These are phyloP conservation scores for Cyrtonyx montezumae DNA, from an alignment of 2,113 vertebrate species.

Conservation along the genomic window DNA sequence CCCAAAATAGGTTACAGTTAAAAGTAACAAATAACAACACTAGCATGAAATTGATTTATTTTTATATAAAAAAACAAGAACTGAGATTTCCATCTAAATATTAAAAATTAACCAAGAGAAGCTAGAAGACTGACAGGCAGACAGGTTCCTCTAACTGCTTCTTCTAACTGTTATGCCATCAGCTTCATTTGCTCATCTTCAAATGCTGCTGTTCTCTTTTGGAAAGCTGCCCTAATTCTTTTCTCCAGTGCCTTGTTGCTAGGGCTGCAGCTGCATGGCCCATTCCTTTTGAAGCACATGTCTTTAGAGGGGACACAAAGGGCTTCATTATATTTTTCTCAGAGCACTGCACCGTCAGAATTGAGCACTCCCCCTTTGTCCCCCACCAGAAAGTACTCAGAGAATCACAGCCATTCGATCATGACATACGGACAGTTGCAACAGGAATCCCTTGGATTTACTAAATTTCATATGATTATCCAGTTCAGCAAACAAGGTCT, in stretches of 20 bases:
- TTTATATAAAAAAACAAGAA: not conserved
- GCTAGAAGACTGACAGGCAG: not conserved
- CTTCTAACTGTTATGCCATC: not conserved
- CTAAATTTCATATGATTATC: not conserved
- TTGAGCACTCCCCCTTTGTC: not conserved
- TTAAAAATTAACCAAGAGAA: not conserved
- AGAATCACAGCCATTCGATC: not conserved
- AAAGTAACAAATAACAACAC: not conserved
- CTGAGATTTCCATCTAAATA: accelerated
- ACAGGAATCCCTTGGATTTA: not conserved
- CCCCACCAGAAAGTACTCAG: not conserved
- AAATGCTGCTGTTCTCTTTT: slow-evolving; percentile 18
- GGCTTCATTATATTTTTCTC: slow-evolving; percentile 75
- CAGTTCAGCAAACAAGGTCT: not conserved
- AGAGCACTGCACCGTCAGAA: slow-evolving; percentile 25
- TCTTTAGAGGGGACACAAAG: slow-evolving; percentile 72
- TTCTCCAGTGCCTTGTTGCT: slow-evolving; percentile 68
- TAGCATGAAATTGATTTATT: not conserved
- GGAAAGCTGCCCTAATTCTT: slow-evolving; percentile 77
- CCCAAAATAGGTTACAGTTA: not conserved
- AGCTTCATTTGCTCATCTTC: slow-evolving; percentile 51
- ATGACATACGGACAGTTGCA: not conserved
- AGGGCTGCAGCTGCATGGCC: slow-evolving; percentile 78
- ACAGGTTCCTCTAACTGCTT: not conserved
- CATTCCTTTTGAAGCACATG: slow-evolving; percentile 60